Base-by-base conservation (phyloP, 2,888 invertebrate species). In the Harpalus rufipes region DNA sequence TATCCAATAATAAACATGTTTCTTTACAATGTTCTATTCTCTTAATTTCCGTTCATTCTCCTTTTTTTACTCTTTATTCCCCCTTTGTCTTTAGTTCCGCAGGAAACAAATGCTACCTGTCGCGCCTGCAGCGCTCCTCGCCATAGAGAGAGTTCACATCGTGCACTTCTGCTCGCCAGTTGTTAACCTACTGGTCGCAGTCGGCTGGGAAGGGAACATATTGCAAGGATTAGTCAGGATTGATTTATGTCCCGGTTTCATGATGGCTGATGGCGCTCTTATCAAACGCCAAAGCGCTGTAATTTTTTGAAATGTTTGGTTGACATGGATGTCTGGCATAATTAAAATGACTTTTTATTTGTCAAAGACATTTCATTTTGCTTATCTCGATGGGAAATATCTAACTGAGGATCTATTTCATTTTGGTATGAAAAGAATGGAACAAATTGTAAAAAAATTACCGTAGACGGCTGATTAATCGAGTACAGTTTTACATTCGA, bases 51-150 rank as follows among this genome's bases (percentile, higher is more conserved):
- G 32, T 6, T 4, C 0, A 32, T 32, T 32, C 0, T 32, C 32
- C 32, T 32, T 32, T 32, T 32, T 32, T 32, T 32, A 5, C 32
- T 5, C 68, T 25, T 32, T 68, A 12, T n/a, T 6, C 68, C 14
- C n/a, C 4, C 68, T 68, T 25, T 14, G 14, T 32, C 68, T n/a
- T 68, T 14, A 32, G 44, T 10, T 5, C 10, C 44, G 8, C 4
- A 12, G n/a, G 32, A 14, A 81, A 81, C 68, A 81, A 81, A 56
- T 81, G 65, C 65, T 81, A 81, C 81, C 65, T 68, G 81, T 81
- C 80, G 61, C 58, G 44, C 25, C 68, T 12, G 78, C 39, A 32
- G 39, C 25, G 79, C 59, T 59, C 18, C 59, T 6, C 10, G 51
- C 51, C 21, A 44, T 18, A 56, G 81, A 68, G 81, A 68, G 81